phyloP scores from a whole-genome alignment of 2,113 vertebrate species.

The Otus sunia region DNA sequence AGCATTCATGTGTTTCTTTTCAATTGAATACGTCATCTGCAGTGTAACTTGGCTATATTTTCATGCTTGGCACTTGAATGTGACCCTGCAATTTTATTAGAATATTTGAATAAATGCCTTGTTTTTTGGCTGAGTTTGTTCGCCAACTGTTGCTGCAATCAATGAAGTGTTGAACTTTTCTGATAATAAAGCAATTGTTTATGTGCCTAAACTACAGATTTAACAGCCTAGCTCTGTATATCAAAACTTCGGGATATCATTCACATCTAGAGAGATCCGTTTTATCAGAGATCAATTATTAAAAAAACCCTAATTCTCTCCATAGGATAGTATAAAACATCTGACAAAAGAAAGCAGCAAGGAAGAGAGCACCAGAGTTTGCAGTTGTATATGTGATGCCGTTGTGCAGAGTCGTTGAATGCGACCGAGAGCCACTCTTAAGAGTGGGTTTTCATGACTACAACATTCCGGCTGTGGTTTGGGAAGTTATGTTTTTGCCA shows the following conservation, averaged over 20 bases:
- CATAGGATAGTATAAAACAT: neutral
- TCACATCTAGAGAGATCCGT: neutral
- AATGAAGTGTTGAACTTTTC: neutral
- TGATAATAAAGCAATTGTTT: neutral
- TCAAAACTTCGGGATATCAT: neutral
- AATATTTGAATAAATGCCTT: slow-evolving; percentile 42
- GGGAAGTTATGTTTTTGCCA: slow-evolving; percentile 20
- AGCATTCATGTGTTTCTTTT: neutral
- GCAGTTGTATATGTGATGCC: neutral
- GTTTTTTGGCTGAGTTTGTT: neutral
- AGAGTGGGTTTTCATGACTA: slow-evolving; percentile 7
- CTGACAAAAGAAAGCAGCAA: neutral
- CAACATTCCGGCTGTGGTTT: slow-evolving; percentile 59
- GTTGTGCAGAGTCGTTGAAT: neutral
- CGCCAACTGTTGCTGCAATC: slow-evolving; percentile 26
- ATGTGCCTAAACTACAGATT: neutral
- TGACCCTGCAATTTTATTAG: neutral
- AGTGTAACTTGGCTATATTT: slow-evolving; percentile 24
- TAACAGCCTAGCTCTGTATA: neutral
- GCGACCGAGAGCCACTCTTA: neutral
- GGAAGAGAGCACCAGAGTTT: neutral
- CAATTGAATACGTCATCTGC: neutral
- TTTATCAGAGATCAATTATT: neutral
- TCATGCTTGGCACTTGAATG: neutral
- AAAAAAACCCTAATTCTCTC: neutral